phyloP scores from a whole-genome alignment of 2,797 vertebrate species.

The Adrianichthys oophorus region DNA sequence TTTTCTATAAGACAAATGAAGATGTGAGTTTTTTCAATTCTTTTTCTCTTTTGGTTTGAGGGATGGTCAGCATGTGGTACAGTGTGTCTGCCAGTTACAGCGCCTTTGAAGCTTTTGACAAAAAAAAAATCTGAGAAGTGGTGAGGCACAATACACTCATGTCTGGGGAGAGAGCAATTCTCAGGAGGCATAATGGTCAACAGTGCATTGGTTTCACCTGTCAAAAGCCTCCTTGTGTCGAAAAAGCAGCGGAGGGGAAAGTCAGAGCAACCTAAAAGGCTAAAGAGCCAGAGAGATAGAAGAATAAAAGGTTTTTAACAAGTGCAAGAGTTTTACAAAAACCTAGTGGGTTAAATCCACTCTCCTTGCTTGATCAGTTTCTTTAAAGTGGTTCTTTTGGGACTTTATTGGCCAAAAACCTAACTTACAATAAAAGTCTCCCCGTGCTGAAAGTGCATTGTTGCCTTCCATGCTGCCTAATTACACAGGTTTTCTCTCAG shows the following conservation, averaged over 20 bases:
- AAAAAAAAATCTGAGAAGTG: constrained; percentile 22
- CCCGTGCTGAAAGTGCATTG: neutral
- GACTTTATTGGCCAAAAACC: constrained; percentile 1
- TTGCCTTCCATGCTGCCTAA: constrained; percentile 2
- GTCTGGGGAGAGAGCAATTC: constrained; percentile 21
- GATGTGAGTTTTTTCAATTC: constrained; percentile 45
- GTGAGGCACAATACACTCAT: constrained; percentile 26
- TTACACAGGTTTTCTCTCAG: constrained; percentile 9
- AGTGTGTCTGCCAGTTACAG: constrained; percentile 33
- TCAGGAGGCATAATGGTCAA: constrained; percentile 40
- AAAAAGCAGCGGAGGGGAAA: constrained; percentile 56
- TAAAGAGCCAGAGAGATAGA: constrained; percentile 16
- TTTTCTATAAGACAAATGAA: constrained; percentile 27
- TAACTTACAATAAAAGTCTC: neutral
- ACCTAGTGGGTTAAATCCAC: constrained; percentile 25
- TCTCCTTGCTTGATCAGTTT: constrained; percentile 8
- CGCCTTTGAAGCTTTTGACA: constrained; percentile 24
- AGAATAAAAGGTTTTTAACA: constrained; percentile 24
- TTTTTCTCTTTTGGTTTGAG: constrained; percentile 28
- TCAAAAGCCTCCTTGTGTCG: constrained; percentile 45
- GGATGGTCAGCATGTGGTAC: constrained; percentile 38
- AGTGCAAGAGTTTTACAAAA: constrained; percentile 22
- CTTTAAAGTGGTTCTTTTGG: constrained; percentile 18
- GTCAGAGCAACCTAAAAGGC: constrained; percentile 23
- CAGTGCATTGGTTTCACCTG: constrained; percentile 50